Evolutionary conservation across 2,113 vertebrate species (phyloP).

Genomic region (Gallinago jamesoni): DNA sequence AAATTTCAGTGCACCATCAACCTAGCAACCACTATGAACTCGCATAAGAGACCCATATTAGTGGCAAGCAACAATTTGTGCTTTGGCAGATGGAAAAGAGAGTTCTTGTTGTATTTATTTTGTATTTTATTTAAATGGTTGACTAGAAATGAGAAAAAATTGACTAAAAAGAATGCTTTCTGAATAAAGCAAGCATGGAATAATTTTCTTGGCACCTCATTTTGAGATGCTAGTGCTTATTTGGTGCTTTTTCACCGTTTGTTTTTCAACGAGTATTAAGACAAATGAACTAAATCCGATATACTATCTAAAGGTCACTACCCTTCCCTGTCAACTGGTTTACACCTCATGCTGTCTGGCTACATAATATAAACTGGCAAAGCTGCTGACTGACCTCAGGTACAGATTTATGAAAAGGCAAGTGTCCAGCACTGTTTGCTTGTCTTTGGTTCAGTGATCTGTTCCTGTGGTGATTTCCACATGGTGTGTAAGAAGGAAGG

Average conservation of each 20-base stretch:
- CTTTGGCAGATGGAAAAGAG: not conserved
- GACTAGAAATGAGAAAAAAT: not conserved
- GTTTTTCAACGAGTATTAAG: not conserved
- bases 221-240: not conserved
- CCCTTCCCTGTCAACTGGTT: not conserved
- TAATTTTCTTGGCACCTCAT: not conserved
- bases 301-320: not conserved
- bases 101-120: not conserved
- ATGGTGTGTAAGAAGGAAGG: constrained; percentile 13
- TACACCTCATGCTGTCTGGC: not conserved
- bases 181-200: not conserved
- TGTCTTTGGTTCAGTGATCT: constrained; percentile 32
- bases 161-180: not conserved
- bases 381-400: not conserved
- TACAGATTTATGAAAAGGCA: constrained; percentile 48
- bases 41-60: not conserved
- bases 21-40: not conserved
- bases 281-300: not conserved
- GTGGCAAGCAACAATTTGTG: not conserved
- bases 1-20: not conserved
- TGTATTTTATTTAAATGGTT: not conserved
- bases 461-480: constrained; percentile 49
- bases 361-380: constrained; percentile 4
- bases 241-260: not conserved
- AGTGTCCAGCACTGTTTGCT: constrained; percentile 4